Conservation (phyloP, 2,113 vertebrate genomes). For the Myocastor coypus region DNA sequence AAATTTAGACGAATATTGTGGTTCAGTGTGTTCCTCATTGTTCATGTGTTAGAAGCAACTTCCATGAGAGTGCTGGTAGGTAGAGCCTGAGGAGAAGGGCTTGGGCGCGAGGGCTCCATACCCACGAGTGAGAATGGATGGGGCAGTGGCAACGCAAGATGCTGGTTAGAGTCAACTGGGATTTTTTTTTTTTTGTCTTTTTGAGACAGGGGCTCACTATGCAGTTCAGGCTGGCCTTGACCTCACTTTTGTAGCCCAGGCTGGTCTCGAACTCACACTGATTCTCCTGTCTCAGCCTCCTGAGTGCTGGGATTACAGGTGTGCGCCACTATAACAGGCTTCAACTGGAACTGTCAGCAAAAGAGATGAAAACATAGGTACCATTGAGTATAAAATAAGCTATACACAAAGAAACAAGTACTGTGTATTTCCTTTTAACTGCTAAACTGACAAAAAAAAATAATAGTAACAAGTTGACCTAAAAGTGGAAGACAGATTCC, state of each 20-base stretch:
- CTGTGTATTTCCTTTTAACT: not conserved
- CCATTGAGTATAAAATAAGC: not conserved
- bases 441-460: not conserved
- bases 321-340: too few relatives aligned
- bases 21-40: not conserved
- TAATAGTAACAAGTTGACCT: not conserved
- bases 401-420: not conserved
- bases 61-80: not conserved
- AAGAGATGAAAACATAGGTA: not conserved
- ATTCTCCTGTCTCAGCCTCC: too few relatives aligned
- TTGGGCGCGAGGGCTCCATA: not conserved
- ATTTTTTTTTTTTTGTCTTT: too few relatives aligned
- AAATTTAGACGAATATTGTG: not conserved
- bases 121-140: not conserved
- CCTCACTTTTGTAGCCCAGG: too few relatives aligned
- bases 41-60: not conserved
- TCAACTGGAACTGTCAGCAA: too few relatives aligned
- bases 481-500: not conserved
- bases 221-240: too few relatives aligned
- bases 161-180: not conserved
- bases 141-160: too few relatives aligned
- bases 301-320: too few relatives aligned
- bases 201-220: too few relatives aligned
- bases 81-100: not conserved
- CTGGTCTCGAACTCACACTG: too few relatives aligned